Evolutionary conservation across 2,888 invertebrate species (phyloP), one percentile per base, ranked within the genome.

Genomic region (Athalia cordata): DNA sequence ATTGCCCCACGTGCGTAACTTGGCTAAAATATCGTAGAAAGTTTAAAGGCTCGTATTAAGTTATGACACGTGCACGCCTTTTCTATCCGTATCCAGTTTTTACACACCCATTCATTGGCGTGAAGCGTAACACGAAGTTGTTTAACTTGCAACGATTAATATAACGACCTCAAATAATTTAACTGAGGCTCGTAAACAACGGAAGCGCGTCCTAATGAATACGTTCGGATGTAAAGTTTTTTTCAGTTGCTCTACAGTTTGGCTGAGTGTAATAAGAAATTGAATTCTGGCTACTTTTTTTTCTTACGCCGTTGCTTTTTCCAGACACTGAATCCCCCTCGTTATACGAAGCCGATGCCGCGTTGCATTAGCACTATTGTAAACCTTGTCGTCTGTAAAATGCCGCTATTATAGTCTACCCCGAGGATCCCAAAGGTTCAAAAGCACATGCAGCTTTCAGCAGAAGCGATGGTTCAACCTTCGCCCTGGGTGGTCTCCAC

Each of bases 1-100:
- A 29, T 29, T 29, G 29, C 29, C 29, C 29, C 29, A 29, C 29
- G 29, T 29, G 29, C 29, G 29, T 29, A 29, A 29, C 29, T 29
- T 29, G 29, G 29, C 29, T 29, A 29, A 29, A 29, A 66, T 13
- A 4, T 49, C 47, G 49, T 66, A 66, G 29, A 29, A 29, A 29
- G 29, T 29, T 29, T 29, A 29, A 29, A 29, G 29, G 29, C 29
- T 29, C 29, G 72, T 83, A 82, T 83, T 83, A 83, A 82, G 81
- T 84, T 84, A 84, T 82, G 84, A 84, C 84, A 85, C 84, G 85
- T 85, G 85, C 85, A 84, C 84, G 82, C 84, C 80, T 82, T 81
- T 81, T 49, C 43, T 77, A 78, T 80, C 81, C 79, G 80, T 79
- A 79, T 80, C 74, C 78, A 81, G 83, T 87, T 86, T 83, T 83